Evolutionary conservation across 2,888 invertebrate species (phyloP), one percentile per base, ranked within the genome.

Genomic region (Leptopilina myrica): DNA sequence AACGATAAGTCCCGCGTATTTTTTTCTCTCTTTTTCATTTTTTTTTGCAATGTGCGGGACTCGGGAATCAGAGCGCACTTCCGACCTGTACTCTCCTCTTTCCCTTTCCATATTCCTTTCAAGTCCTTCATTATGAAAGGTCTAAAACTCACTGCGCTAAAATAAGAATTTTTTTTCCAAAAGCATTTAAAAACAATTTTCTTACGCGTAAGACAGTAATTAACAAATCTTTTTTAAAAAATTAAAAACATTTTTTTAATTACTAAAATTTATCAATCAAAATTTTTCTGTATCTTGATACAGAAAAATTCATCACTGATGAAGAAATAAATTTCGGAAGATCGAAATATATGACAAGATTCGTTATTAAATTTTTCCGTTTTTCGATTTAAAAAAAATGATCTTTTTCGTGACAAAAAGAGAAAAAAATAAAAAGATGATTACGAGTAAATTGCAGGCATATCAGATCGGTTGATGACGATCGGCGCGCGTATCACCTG

Each of bases 1-100:
- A 73, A 73, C 73, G 73, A 73, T 73, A 56, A 73, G 33, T 56
- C 53, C 73, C 56, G 53, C 53, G 73, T 56, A 69, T 64, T 26
- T 49, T 49, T 49, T 33, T 33, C 33, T 33, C 33, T 33, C 5
- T 33, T 33, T 33, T 33, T 33, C 33, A 33, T 33, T 33, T 33
- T 26, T 69, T 69, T 69, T 69, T 20, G 69, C 69, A 69, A 69
- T 14, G 69, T 73, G 56, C 73, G 73, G 73, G 53, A 73, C 73
- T 73, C 73, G 73, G 56, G 73, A 73, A 73, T 73, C 33, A 73
- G 73, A 73, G 73, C 73, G 26, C 73, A 53, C 73, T 73, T 73
- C 73, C 73, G 73, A 73, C 73, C 73, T 56, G 53, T 49, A 8
- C 43, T 43, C 43, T 69, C 69, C 69, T 69, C 69, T 53, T 73